Evolutionary conservation across 1,140 invertebrate species (phyloP).

Genomic region (Bacillus rossius): DNA sequence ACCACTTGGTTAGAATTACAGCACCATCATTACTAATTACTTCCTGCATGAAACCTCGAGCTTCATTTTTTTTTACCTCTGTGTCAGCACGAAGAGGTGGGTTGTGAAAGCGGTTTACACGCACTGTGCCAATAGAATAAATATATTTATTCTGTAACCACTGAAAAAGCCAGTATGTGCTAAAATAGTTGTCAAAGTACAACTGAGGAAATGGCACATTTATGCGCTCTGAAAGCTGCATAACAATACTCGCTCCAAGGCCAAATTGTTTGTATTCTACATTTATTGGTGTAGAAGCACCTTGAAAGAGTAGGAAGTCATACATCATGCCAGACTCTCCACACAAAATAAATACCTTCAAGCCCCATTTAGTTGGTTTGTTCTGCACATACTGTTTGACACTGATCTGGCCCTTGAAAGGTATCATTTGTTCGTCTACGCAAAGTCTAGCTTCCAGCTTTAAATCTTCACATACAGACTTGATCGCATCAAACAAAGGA

Average conservation of each 20-base stretch:
- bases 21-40: conserved; percentile 17
- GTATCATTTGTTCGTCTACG: conserved; percentile 28
- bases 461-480: conserved; percentile 18
- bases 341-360: conserved; percentile 17
- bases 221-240: conserved; percentile 25
- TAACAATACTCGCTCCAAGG: conserved; percentile 18
- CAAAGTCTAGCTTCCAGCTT: conserved; percentile 12
- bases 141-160: conserved; percentile 34
- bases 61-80: conserved; percentile 33
- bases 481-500: conserved; percentile 8
- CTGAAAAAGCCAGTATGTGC: conserved; percentile 36
- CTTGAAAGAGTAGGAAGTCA: conserved; percentile 13
- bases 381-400: conserved; percentile 8
- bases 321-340: conserved; percentile 9
- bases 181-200: conserved; percentile 31
- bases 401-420: conserved; percentile 18
- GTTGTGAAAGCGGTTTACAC: conserved; percentile 27
- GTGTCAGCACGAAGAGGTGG: conserved; percentile 33
- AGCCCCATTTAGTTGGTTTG: conserved; percentile 14
- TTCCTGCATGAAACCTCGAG: background rate
- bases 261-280: conserved; percentile 19
- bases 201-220: conserved; percentile 15
- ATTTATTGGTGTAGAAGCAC: background rate
- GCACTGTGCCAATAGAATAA: conserved; percentile 34
- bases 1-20: conserved; percentile 37